These are phyloP conservation scores for Paelopatides confundens DNA, from an alignment of 53 echinoderm and acorn worm genomes.

Conservation along the genomic window DNA sequence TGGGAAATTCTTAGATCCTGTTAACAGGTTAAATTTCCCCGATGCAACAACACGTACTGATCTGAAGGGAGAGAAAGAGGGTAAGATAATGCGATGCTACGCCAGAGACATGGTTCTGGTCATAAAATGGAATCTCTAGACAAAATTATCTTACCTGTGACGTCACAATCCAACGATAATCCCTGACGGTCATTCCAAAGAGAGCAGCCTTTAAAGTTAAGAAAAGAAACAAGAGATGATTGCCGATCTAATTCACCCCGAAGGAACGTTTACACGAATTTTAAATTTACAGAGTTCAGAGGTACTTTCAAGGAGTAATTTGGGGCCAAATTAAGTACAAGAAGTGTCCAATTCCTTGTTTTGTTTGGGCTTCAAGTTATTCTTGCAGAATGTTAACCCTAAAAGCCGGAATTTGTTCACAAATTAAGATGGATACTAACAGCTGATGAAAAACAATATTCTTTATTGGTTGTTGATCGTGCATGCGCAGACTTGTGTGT, in stretches of 20 bases:
- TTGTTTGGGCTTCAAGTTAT: too few species aligned
- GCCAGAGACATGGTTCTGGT: neutral
- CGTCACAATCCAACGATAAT: constrained; percentile 90
- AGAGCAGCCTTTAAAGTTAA: constrained; percentile 73
- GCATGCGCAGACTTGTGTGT: too few species aligned
- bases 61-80: neutral
- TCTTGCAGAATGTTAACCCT: neutral
- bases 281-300: neutral
- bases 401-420: neutral
- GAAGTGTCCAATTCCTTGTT: neutral
- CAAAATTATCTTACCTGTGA: constrained; percentile 76
- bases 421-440: too few species aligned
- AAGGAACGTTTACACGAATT: neutral
- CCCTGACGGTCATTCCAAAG: constrained; percentile 89
- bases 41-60: neutral
- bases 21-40: too few species aligned
- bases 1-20: too few species aligned
- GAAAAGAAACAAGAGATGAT: neutral
- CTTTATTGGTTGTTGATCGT: too few species aligned
- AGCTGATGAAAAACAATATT: too few species aligned
- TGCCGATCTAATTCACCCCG: neutral
- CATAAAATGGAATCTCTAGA: constrained; percentile 14
- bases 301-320: neutral
- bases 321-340: constrained; percentile 23
- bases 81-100: neutral